A percentile compares a stretch with the other conserved stretches of the same genome.
Evolutionary conservation across 2,888 invertebrate species (phyloP).

Genomic region (Drepanosiphum platanoidis): DNA sequence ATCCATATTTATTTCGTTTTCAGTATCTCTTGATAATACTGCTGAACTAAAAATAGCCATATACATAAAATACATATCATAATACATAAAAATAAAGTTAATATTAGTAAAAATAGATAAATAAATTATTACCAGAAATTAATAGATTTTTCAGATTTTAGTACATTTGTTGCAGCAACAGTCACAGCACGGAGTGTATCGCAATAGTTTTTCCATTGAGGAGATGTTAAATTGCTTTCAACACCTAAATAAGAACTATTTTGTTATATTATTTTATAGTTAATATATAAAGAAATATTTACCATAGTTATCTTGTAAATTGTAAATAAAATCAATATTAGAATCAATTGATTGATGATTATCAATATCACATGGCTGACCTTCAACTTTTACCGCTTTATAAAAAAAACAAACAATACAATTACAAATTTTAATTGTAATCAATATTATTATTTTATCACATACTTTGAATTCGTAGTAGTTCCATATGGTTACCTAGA

Average conservation of each 20-base stretch:
- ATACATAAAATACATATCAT: too few relatives aligned
- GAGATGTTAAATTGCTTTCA: constrained; percentile 17
- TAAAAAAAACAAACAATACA: neutral
- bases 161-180: constrained; percentile 33
- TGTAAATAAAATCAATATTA: constrained; percentile 46
- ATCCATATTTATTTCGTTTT: constrained; percentile 17
- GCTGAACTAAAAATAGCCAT: constrained; percentile 51
- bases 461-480: constrained; percentile 83
- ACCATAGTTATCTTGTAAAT: constrained; percentile 41
- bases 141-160: constrained; percentile 35
- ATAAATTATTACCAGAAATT: constrained; percentile 41
- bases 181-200: constrained; percentile 37
- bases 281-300: neutral
- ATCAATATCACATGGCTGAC: constrained; percentile 49
- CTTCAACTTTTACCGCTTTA: constrained; percentile 54
- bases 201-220: constrained; percentile 54
- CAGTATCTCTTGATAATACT: constrained; percentile 17
- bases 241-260: constrained; percentile 1
- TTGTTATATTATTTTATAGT: neutral
- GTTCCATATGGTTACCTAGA: constrained; percentile 80
- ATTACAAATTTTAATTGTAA: neutral
- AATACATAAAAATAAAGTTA: too few relatives aligned
- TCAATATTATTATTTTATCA: constrained; percentile 64
- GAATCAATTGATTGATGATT: constrained; percentile 52
- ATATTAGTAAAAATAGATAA: neutral